phyloP scores from a whole-genome alignment of 2,113 vertebrate genomes.

The Marcusenius ussheri region DNA sequence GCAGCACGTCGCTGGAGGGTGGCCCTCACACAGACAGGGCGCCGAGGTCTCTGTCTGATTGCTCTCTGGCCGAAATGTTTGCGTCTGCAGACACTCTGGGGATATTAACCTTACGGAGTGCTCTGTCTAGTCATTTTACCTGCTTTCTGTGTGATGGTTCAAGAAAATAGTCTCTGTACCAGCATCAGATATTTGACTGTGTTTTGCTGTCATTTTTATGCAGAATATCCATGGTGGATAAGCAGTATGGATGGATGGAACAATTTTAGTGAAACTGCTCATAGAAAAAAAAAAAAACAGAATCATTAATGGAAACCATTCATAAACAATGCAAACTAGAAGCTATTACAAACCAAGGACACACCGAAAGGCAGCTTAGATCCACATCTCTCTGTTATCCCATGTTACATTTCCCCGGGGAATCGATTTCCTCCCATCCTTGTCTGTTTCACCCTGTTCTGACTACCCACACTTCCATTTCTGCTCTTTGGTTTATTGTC shows the following conservation, averaged over 20 bases:
- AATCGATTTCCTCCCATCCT: background rate
- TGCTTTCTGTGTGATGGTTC: background rate
- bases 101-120: background rate
- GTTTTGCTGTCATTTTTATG: background rate
- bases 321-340: background rate
- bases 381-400: background rate
- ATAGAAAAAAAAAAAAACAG: background rate
- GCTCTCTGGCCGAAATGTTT: background rate
- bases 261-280: background rate
- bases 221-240: background rate
- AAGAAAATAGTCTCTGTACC: background rate
- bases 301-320: background rate
- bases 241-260: background rate
- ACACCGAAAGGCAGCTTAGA: background rate
- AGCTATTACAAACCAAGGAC: background rate
- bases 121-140: background rate
- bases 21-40: background rate
- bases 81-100: background rate
- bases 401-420: background rate
- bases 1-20: background rate
- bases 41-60: background rate
- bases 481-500: background rate
- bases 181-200: background rate
- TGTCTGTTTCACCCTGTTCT: background rate
- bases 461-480: background rate